phyloP scores from a whole-genome alignment of 1,140 invertebrate species.

The Venustaconcha ellipsiformis region DNA sequence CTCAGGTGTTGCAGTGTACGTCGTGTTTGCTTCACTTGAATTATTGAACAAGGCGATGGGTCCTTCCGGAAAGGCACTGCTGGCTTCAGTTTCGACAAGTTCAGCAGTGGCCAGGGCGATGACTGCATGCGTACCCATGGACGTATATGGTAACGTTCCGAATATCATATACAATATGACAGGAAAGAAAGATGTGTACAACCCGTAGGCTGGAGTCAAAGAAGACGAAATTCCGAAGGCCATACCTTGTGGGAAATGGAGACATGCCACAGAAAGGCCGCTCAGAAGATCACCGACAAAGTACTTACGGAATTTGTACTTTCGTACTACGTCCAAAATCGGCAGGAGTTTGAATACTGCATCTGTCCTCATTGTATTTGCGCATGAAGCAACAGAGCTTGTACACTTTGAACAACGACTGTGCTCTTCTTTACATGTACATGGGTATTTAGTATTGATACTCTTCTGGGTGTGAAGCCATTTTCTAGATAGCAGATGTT shows the following conservation, averaged over 20 bases:
- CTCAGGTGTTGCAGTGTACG: not conserved
- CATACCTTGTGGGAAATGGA: slow-evolving; percentile 28
- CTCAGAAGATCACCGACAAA: slow-evolving; percentile 31
- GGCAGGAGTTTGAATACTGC: slow-evolving; percentile 22
- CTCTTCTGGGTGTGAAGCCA: too few species aligned
- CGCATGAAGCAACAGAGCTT: too few species aligned
- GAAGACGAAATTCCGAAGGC: slow-evolving; percentile 19
- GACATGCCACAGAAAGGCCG: slow-evolving; percentile 21
- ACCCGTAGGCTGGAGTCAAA: slow-evolving; percentile 54
- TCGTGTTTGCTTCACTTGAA: not conserved
- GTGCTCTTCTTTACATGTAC: too few species aligned
- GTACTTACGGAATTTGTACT: slow-evolving; percentile 53
- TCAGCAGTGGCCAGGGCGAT: slow-evolving; percentile 40
- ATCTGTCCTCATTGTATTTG: too few species aligned
- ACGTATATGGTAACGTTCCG: slow-evolving; percentile 67
- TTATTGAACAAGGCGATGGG: not conserved
- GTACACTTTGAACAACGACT: too few species aligned
- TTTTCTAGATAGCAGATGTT: too few species aligned
- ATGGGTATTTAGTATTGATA: too few species aligned
- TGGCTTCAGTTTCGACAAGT: slow-evolving; percentile 27
- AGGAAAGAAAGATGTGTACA: slow-evolving; percentile 71
- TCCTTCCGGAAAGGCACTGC: not conserved
- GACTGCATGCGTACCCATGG: slow-evolving; percentile 52
- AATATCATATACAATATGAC: slow-evolving; percentile 69
- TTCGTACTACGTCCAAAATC: slow-evolving; percentile 37